Evolutionary conservation across 2,888 invertebrate species (phyloP).

Genomic region (Cylindroiulus punctatus): DNA sequence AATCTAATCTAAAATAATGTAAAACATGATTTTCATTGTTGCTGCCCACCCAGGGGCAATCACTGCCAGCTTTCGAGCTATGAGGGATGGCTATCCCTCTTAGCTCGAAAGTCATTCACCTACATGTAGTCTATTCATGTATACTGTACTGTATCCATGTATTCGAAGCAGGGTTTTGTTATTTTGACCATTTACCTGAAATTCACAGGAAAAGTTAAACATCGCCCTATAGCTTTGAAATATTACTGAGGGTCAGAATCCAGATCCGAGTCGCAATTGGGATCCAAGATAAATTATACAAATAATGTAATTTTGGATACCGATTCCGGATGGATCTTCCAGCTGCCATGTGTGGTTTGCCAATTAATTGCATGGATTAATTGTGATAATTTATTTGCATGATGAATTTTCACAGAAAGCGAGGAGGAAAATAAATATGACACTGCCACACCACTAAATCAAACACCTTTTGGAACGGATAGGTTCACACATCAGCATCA

Average conservation of each 20-base stretch:
- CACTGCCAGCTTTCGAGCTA: too few relatives aligned
- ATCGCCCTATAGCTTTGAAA: background rate
- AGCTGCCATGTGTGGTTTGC: background rate
- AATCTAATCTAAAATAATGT: too few relatives aligned
- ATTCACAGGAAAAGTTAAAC: background rate
- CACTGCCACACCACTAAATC: background rate
- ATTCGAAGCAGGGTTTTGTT: too few relatives aligned
- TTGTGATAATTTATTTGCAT: background rate
- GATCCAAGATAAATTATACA: background rate
- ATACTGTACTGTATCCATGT: too few relatives aligned
- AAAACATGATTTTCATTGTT: too few relatives aligned
- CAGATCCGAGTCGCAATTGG: background rate
- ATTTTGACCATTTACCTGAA: background rate
- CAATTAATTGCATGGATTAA: background rate
- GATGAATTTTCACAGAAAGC: background rate
- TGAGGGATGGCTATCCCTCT: too few relatives aligned
- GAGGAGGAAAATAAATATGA: constrained; percentile 11
- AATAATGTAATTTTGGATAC: constrained; percentile 16
- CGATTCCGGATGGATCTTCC: background rate
- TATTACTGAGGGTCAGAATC: too few relatives aligned
- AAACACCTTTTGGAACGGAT: constrained; percentile 1
- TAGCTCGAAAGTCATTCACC: too few relatives aligned
- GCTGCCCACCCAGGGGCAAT: too few relatives aligned
- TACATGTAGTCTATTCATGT: too few relatives aligned
- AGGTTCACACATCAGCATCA: constrained; percentile 21